phyloP scores from a whole-genome alignment of 2,888 invertebrate genomes.

The Hermaeophaga mercurialis region DNA sequence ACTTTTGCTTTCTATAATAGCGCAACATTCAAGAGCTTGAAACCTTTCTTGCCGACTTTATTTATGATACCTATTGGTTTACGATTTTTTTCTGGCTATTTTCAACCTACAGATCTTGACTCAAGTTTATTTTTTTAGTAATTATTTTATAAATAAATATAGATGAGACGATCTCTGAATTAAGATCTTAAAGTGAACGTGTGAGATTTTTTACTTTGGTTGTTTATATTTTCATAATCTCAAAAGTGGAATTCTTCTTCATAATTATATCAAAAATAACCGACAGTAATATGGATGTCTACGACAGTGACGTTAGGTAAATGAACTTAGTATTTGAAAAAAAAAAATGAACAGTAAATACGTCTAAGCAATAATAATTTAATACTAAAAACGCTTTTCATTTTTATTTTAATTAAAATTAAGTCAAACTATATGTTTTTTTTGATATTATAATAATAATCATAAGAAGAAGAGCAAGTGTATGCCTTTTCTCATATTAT shows the following conservation, averaged over 20 bases:
- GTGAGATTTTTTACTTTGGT: background rate
- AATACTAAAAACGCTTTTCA: no score
- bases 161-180: background rate
- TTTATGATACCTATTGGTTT: slow-evolving; percentile 32
- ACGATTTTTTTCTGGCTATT: slow-evolving; percentile 18
- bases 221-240: slow-evolving; percentile 6
- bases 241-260: background rate
- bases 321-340: no score
- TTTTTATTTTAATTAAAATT: no score
- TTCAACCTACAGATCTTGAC: slow-evolving; percentile 16
- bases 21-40: slow-evolving; percentile 24
- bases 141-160: slow-evolving; percentile 13
- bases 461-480: no score
- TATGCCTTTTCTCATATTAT: no score
- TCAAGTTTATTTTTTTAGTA: slow-evolving; percentile 5
- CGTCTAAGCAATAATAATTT: no score
- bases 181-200: slow-evolving; percentile 8
- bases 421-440: no score
- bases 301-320: no score
- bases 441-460: no score
- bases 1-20: slow-evolving; percentile 46
- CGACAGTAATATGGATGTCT: no score
- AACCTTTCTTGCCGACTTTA: slow-evolving; percentile 30
- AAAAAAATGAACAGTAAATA: no score
- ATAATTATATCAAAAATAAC: no score